Evolutionary conservation across 2,113 vertebrate species (phyloP).

Genomic region (Phocoena sinus): DNA sequence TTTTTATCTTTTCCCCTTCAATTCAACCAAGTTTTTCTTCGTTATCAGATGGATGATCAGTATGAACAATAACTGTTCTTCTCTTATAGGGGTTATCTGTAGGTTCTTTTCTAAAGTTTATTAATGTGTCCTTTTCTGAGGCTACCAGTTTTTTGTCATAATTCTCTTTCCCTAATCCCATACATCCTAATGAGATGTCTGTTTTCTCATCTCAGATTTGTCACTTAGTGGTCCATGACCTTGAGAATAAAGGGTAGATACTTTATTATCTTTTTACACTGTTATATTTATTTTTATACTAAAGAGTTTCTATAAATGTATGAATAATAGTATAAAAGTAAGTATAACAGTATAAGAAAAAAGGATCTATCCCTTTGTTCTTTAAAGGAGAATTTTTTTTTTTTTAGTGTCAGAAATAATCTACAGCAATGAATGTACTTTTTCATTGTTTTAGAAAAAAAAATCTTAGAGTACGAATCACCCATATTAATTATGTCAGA

Average conservation of each 20-base stretch:
- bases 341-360: neutral
- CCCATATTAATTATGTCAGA: neutral
- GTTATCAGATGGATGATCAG: neutral
- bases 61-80: neutral
- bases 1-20: neutral
- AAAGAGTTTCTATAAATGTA: neutral
- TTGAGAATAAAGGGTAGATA: neutral
- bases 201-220: neutral
- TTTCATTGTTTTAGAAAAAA: constrained; percentile 2
- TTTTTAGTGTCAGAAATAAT: constrained; percentile 13
- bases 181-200: neutral
- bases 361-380: neutral
- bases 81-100: neutral
- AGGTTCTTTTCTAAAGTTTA: neutral
- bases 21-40: neutral
- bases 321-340: neutral
- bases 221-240: neutral
- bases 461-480: neutral
- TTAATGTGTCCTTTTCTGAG: neutral
- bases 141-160: neutral
- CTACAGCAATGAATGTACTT: neutral
- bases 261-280: neutral
- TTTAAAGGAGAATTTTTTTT: neutral
- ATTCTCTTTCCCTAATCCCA: neutral
- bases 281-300: neutral